A percentile compares a stretch with the other conserved stretches of the same genome.
Conservation (phyloP, 2,888 invertebrate species). For the Malacosoma neustria region DNA sequence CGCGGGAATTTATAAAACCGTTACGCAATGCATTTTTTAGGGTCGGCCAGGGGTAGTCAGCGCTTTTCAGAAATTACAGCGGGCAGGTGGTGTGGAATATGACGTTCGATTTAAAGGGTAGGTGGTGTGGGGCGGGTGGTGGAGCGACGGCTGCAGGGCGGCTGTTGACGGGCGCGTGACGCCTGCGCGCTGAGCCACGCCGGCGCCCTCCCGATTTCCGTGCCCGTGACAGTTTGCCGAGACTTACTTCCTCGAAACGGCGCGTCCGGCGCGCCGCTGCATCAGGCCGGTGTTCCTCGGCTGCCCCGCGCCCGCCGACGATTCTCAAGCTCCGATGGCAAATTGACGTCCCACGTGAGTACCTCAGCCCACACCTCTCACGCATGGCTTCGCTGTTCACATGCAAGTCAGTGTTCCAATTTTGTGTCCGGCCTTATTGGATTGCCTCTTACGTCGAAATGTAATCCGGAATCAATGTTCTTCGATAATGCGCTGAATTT, state of each 20-base stretch:
- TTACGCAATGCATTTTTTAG: slow-evolving; percentile 76
- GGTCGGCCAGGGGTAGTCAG: slow-evolving; percentile 63
- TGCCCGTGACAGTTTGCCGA: slow-evolving; percentile 78
- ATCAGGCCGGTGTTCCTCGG: slow-evolving; percentile 25
- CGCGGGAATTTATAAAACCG: slow-evolving; percentile 56
- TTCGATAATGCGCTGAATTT: neutral
- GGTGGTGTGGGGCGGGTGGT: slow-evolving; percentile 33
- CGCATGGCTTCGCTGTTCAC: neutral
- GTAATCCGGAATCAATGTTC: neutral
- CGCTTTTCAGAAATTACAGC: slow-evolving; percentile 69
- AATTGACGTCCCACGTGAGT: slow-evolving; percentile 39
- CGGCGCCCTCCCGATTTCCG: slow-evolving; percentile 73
- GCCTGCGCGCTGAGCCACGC: slow-evolving; percentile 56
- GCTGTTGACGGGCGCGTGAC: slow-evolving; percentile 74
- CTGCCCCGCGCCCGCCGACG: slow-evolving; percentile 22
- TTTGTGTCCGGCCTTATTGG: neutral
- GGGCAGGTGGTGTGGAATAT: slow-evolving; percentile 61
- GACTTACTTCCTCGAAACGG: slow-evolving; percentile 70
- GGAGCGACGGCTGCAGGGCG: slow-evolving; percentile 54
- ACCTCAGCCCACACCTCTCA: slow-evolving; percentile 8
- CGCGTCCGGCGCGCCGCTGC: slow-evolving; percentile 61
- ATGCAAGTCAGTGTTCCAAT: neutral
- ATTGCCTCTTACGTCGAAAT: neutral
- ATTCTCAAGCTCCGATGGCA: slow-evolving; percentile 37
- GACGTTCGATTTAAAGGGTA: slow-evolving; percentile 74